Evolutionary conservation across 2,797 vertebrate species (phyloP).

Genomic region (Labeo calbasu): DNA sequence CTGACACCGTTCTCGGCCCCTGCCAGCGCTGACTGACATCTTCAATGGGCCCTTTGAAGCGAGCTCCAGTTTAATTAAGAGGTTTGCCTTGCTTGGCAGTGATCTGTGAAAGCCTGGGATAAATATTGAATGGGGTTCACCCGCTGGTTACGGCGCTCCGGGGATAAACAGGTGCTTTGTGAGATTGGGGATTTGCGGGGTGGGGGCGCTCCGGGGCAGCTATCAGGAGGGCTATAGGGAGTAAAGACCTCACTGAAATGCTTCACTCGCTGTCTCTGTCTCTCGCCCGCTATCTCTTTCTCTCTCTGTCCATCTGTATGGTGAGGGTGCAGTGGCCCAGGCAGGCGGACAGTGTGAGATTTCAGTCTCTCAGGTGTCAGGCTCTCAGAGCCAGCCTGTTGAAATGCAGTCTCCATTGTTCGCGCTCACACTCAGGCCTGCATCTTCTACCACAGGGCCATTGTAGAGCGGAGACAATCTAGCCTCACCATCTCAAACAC

Average conservation of each 20-base stretch:
- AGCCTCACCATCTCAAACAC: conserved; percentile 59
- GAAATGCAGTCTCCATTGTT: conserved; percentile 58
- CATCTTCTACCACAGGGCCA: conserved; percentile 54
- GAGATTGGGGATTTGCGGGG: conserved; percentile 67
- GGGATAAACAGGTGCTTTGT: conserved; percentile 98
- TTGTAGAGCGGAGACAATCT: conserved; percentile 55
- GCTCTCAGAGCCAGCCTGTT: conserved; percentile 59
- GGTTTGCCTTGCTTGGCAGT: conserved; percentile 97
- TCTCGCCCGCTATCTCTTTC: conserved; percentile 47
- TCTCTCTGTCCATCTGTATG: conserved; percentile 44
- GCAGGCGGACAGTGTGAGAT: conserved; percentile 83
- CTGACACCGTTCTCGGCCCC: conserved; percentile 93
- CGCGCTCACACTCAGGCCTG: conserved; percentile 46
- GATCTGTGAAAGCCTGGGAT: conserved; percentile 99
- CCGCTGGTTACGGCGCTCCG: conserved; percentile 92
- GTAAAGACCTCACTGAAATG: conserved; percentile 70
- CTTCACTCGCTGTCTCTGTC: conserved; percentile 71
- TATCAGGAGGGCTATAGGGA: conserved; percentile 55
- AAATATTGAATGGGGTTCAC: conserved; percentile 99
- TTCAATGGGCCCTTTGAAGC: conserved; percentile 99
- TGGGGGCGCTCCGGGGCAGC: conserved; percentile 67
- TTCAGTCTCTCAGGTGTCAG: conserved; percentile 84
- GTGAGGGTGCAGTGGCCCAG: conserved; percentile 44
- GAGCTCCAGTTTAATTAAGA: conserved; percentile 99
- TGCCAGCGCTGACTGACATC: conserved; percentile 91